Evolutionary conservation across 2,113 vertebrate genomes (phyloP).

Genomic region (Setophaga coronata): DNA sequence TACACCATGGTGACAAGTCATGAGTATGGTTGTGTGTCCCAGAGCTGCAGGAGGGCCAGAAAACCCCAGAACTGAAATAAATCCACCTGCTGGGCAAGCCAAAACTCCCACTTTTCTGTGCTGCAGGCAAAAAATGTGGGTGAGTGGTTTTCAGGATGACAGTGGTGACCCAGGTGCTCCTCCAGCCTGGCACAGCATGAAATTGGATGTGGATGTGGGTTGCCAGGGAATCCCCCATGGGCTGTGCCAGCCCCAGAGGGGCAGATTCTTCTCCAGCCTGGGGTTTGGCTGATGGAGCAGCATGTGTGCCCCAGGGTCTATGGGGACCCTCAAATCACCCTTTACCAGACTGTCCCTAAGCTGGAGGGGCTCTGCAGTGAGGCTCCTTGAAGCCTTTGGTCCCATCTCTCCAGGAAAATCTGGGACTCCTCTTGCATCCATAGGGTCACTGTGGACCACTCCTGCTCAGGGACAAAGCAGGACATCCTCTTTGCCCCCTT

Average conservation of each 20-base stretch:
- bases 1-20: rapidly evolving
- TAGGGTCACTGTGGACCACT: background rate
- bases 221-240: background rate
- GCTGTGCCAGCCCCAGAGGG: background rate
- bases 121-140: background rate
- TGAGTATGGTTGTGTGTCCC: rapidly evolving
- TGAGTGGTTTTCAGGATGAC: background rate
- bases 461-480: background rate
- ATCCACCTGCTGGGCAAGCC: background rate
- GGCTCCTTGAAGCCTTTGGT: background rate
- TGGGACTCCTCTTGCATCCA: background rate
- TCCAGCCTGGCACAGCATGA: background rate
- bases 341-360: background rate
- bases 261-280: background rate
- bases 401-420: background rate
- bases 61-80: background rate
- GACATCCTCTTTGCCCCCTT: background rate
- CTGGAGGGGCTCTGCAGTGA: background rate
- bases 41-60: background rate
- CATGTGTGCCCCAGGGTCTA: rapidly evolving
- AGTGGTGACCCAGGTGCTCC: background rate
- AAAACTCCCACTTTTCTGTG: rapidly evolving
- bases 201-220: rapidly evolving
- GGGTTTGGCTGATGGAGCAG: background rate
- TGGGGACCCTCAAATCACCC: background rate